A percentile compares a stretch with the other conserved stretches of the same genome.
These are phyloP conservation scores for Phanerotoma sp. DNA, from an alignment of 2,888 invertebrate genomes.

Conservation along the genomic window DNA sequence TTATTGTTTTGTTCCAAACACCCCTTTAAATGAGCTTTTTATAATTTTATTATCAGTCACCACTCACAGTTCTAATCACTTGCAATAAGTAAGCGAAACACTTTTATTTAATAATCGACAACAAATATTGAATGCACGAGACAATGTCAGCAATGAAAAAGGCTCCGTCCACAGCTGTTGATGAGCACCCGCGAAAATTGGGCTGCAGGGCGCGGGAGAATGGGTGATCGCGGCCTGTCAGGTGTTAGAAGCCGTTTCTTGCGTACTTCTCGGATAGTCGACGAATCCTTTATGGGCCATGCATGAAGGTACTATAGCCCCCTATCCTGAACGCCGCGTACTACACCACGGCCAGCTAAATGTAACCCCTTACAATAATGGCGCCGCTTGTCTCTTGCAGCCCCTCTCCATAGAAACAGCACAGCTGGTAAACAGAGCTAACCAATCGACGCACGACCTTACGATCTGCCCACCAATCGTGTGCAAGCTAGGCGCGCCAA, in stretches of 20 bases:
- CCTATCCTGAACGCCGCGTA: slow-evolving; percentile 73
- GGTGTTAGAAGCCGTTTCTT: slow-evolving; percentile 58
- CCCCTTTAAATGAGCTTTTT: background rate
- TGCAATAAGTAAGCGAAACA: background rate
- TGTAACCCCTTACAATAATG: slow-evolving; percentile 61
- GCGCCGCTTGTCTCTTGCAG: slow-evolving; percentile 59
- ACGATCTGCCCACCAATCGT: slow-evolving; percentile 52
- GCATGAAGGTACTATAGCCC: slow-evolving; percentile 83
- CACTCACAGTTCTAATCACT: slow-evolving; percentile 5
- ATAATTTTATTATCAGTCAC: background rate
- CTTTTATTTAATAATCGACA: background rate
- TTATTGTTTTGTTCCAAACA: background rate
- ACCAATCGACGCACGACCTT: slow-evolving; percentile 52
- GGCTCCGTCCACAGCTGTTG: slow-evolving; percentile 13
- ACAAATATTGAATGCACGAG: slow-evolving; percentile 1
- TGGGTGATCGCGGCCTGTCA: slow-evolving; percentile 52
- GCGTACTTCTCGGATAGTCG: slow-evolving; percentile 69
- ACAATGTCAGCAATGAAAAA: background rate
- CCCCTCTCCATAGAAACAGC: slow-evolving; percentile 56
- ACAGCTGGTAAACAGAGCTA: slow-evolving; percentile 59
- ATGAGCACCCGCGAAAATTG: slow-evolving; percentile 29
- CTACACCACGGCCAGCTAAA: slow-evolving; percentile 60
- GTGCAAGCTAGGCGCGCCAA: slow-evolving; percentile 54
- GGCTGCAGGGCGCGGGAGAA: slow-evolving; percentile 35
- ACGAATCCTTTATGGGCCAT: slow-evolving; percentile 85